Base-by-base conservation (phyloP, 2,113 vertebrate species). In the Brachypodius melanocephalos region DNA sequence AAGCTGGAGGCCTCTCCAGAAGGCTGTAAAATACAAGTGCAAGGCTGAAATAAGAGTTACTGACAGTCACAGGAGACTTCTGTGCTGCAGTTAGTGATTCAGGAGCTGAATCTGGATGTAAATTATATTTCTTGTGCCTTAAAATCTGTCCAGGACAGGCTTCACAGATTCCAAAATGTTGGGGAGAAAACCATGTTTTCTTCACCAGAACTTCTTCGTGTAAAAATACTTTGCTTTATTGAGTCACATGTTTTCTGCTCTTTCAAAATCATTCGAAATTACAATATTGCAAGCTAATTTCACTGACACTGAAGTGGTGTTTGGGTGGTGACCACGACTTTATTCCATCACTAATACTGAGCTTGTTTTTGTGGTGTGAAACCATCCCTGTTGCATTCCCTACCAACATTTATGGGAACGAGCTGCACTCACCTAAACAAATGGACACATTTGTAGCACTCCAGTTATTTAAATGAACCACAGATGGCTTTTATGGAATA, bases 371-470 rank as follows among this genome's bases (percentile, higher is more conserved):
- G 7, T 19, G 32, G 10, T 71, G 51, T 45, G 13, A 46, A 31
- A 25, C 5, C 14, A 2, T 24, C 57, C 6, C 14, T 5, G 2
- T 3, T 29, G 45, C 6, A 3, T 36, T 51, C 28, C 48, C 26
- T 48, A 1, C 32, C 13, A 25, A 0, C 4, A 4, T 20, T 59
- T 3, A 3, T 14, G 15, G 52, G 12, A 65, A 24, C 1, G 25
- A 40, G 34, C 57, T 49, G 52, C 46, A 6, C 45, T 45, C 76
- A 65, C 73, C 74, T 83, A 12, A 76, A 54, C 31, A 34, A 63
- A 71, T 6, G 9, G 36, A 28, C 57, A 21, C 14, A 45, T 69
- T 77, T 71, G 58, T 34, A 87, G 34, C 46, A 26, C 46, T 85
- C 32, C 59, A 57, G 0, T 82, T 62, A n/a, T 32, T 73, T 74